phyloP scores from a whole-genome alignment of 2,797 vertebrate genomes.

The Xerus rutilus region DNA sequence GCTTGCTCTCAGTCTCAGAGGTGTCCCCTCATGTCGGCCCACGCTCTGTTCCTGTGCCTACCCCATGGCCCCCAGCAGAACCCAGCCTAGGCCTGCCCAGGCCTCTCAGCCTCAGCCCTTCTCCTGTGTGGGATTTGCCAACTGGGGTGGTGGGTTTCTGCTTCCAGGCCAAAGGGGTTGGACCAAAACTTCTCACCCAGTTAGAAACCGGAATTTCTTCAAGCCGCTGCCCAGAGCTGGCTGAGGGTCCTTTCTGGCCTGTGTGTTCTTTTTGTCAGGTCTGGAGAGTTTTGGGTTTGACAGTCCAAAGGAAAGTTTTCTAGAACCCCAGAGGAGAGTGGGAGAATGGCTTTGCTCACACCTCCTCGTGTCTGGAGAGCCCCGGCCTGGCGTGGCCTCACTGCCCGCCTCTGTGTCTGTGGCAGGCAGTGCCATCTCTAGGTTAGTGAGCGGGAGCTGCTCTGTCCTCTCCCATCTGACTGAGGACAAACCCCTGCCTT shows the following conservation, averaged over 20 bases:
- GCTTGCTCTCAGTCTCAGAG: background rate
- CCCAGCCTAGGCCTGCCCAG: rapidly evolving
- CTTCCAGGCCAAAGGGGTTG: background rate
- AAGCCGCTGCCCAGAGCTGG: background rate
- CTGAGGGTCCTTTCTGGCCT: background rate
- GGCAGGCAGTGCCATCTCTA: background rate
- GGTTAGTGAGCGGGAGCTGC: background rate
- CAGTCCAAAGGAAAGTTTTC: background rate
- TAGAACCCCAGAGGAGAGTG: background rate
- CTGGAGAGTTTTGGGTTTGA: background rate
- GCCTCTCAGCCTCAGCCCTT: background rate
- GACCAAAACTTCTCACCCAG: background rate
- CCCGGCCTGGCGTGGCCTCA: rapidly evolving
- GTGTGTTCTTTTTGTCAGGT: background rate
- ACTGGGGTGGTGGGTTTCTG: background rate
- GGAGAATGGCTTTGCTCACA: background rate
- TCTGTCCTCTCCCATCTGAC: background rate
- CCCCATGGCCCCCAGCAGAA: background rate
- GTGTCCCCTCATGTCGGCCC: background rate
- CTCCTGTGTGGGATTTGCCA: background rate
- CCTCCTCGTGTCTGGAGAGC: background rate
- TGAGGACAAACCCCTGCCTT: slow-evolving; percentile 1
- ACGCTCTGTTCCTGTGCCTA: background rate
- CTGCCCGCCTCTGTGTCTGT: background rate
- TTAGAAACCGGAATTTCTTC: background rate